Base-by-base conservation (phyloP, 2,113 vertebrate species). In the Mesocricetus auratus region DNA sequence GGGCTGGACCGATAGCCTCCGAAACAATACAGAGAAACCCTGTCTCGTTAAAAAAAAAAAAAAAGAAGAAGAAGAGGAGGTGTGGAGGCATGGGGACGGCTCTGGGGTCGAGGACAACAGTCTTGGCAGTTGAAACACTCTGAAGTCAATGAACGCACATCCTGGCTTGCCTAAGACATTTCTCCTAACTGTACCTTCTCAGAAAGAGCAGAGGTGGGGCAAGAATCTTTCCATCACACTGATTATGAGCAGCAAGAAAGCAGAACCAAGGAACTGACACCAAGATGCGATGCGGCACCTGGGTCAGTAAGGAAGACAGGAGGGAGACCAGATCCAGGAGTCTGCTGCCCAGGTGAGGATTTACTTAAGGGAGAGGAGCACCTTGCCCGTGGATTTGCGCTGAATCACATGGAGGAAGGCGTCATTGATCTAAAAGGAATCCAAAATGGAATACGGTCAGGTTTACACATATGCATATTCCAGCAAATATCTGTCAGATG, bases 331-430 rank as follows among this genome's bases (percentile, higher is more conserved):
- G 42, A 68, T 33, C 53, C 56, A 6, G 47, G 24, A 81, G 7
- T 50, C 69, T 83, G 60, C 45, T 69, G 68, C 62, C n/a, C 42
- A 58, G n/a, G 68, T 1, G 8, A 94, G 74, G 22, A 4, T 56
- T 96, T 64, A 91, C 82, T 97, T 98, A 12, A 93, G 13, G 31
- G 97, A 97, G 50, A 93, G 68, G 22, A 92, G 82, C 86, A 95
- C 94, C 24, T 97, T 97, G 78, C 96, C 97, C 4, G 56, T 96
- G 47, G 97, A 97, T 69, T 94, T 98, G n/a, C 75, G 74, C 94
- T 97, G 95, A 36, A 33, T 91, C 62, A 93, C 68, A 0, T 81
- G 91, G 83, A 13, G 94, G 91, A 97, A 98, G 64, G 97, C 89
- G 95, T 97, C 91, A 1, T 97, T 97, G 29, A 96, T 26, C 94